Conservation (phyloP, 1,140 invertebrate species). For the Habropoda laboriosa region DNA sequence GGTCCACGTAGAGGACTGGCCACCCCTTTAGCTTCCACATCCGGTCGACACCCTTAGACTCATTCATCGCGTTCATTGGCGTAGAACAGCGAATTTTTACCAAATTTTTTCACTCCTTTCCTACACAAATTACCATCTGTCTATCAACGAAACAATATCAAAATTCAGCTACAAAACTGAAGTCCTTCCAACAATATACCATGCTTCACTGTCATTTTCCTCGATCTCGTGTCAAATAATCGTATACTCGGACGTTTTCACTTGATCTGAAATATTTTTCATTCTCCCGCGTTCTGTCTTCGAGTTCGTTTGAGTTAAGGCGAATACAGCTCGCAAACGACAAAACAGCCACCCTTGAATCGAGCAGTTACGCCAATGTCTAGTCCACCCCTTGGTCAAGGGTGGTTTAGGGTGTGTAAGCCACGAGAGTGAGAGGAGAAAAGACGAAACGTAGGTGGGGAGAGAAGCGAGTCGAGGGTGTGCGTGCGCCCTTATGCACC, state of each 20-base stretch:
- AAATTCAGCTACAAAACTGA: too few species aligned
- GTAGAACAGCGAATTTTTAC: conserved; percentile 28
- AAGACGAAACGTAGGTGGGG: conserved; percentile 25
- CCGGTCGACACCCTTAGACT: conserved; percentile 61
- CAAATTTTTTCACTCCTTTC: neutral
- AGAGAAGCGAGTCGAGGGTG: neutral
- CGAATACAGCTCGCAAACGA: neutral
- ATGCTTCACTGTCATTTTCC: neutral
- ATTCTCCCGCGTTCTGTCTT: neutral
- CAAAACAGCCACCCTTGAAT: neutral
- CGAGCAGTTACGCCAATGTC: conserved; percentile 67
- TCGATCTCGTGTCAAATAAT: too few species aligned
- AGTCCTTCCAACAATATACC: too few species aligned
- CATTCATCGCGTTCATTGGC: conserved; percentile 67
- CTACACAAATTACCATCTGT: too few species aligned
- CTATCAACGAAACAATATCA: too few species aligned
- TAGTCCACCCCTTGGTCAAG: conserved; percentile 65
- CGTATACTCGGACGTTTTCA: too few species aligned
- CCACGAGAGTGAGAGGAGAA: conserved; percentile 27
- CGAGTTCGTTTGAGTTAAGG: neutral
- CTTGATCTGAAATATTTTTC: too few species aligned
- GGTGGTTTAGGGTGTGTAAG: conserved; percentile 50
- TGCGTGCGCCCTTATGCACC: conserved; percentile 40
- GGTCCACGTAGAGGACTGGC: conserved; percentile 35
- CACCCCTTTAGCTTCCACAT: conserved; percentile 69